A percentile compares a stretch with the other conserved stretches of the same genome.
These are phyloP conservation scores for Zaprionus tsacasi DNA, from an alignment of 1,140 invertebrate genomes.

Conservation along the genomic window DNA sequence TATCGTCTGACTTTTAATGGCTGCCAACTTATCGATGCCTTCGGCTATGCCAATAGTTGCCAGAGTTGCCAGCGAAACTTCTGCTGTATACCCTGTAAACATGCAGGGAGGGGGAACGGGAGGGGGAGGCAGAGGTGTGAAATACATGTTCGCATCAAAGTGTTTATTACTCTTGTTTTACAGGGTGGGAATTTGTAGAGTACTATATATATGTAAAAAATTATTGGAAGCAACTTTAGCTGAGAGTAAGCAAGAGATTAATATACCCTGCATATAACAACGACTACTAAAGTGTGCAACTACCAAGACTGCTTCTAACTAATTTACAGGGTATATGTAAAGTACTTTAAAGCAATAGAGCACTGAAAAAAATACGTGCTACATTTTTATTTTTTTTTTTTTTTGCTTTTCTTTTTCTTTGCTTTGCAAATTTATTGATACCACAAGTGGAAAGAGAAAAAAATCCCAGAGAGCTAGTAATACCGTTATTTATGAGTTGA, in stretches of 20 bases:
- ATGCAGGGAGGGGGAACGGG: no score
- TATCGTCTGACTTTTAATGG: constrained; percentile 46
- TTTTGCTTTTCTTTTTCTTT: neutral
- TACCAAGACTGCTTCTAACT: no score
- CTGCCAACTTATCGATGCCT: constrained; percentile 21
- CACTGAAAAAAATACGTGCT: neutral
- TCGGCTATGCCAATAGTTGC: constrained; percentile 3
- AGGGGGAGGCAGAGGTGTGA: neutral
- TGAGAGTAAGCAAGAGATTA: neutral
- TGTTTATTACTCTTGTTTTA: neutral
- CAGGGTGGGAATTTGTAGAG: neutral
- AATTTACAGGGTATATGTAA: no score
- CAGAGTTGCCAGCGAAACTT: constrained; percentile 1
- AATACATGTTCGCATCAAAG: neutral
- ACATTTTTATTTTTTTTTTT: neutral
- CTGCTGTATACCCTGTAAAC: neutral
- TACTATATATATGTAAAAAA: neutral
- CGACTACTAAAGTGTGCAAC: no score
- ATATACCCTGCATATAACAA: no score
- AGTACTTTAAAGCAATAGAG: neutral
- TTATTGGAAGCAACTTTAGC: neutral
- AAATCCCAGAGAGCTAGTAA: neutral
- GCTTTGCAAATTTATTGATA: neutral
- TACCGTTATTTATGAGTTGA: neutral
- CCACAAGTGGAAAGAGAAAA: neutral